These are phyloP conservation scores for Lysiphlebus fabarum DNA, from an alignment of 1,140 invertebrate genomes.

Conservation along the genomic window DNA sequence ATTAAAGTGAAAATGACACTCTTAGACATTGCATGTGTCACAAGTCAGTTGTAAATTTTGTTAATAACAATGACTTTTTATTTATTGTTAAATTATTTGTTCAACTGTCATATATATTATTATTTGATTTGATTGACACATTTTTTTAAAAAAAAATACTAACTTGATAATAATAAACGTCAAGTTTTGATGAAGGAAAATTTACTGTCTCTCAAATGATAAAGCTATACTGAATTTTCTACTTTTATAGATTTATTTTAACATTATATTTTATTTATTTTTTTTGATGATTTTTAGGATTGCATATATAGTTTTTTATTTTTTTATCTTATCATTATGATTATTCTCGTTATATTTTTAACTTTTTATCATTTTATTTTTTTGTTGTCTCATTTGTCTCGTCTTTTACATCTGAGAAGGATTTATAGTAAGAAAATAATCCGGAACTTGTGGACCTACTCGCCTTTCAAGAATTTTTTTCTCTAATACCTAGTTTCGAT, in stretches of 20 bases:
- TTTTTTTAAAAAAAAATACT: too few species aligned
- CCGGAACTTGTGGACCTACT: background rate
- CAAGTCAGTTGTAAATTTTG: too few species aligned
- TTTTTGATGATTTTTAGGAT: background rate
- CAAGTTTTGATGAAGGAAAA: conserved; percentile 3
- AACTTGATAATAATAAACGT: too few species aligned
- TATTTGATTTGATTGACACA: too few species aligned
- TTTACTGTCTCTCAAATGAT: conserved; percentile 2
- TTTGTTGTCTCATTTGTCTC: too few species aligned
- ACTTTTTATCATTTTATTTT: too few species aligned
- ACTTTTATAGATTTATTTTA: background rate
- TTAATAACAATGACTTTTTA: too few species aligned
- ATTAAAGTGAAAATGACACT: too few species aligned
- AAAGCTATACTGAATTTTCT: conserved; percentile 1
- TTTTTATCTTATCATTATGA: background rate
- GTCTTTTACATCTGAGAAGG: background rate
- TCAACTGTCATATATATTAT: too few species aligned
- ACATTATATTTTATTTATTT: background rate
- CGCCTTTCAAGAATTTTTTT: background rate
- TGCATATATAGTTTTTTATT: background rate
- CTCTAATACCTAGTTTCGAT: conserved; percentile 10
- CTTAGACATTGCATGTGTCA: too few species aligned
- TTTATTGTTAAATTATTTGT: too few species aligned
- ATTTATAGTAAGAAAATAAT: background rate
- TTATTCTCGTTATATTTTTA: conserved; percentile 3